A percentile compares a stretch with the other conserved stretches of the same genome.
phyloP scores from a whole-genome alignment of 1,140 invertebrate species.

The Apis florea region DNA sequence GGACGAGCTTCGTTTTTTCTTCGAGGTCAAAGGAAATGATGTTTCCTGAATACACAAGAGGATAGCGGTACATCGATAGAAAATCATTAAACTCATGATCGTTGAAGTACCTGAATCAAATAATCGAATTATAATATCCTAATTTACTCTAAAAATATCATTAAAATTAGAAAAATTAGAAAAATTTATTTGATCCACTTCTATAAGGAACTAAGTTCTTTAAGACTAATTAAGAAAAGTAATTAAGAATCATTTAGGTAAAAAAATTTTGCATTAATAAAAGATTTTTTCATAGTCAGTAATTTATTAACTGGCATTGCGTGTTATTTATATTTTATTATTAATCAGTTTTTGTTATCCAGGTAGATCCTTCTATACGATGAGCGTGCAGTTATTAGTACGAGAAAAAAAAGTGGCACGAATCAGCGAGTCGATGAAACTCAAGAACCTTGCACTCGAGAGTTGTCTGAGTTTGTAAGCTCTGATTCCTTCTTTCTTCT shows the following conservation, averaged over 20 bases:
- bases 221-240: not conserved
- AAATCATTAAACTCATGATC: conserved; percentile 34
- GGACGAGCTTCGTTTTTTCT: conserved; percentile 22
- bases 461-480: conserved; percentile 53
- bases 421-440: conserved; percentile 64
- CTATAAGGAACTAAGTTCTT: not conserved
- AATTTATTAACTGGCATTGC: conserved; percentile 3
- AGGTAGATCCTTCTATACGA: not conserved
- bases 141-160: not conserved
- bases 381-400: conserved; percentile 39
- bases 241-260: not conserved
- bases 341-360: not conserved
- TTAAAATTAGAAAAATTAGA: not conserved
- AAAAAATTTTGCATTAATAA: not conserved
- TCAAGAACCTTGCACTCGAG: conserved; percentile 56
- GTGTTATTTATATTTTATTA: conserved; percentile 19
- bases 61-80: conserved; percentile 42
- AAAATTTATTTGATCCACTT: not conserved
- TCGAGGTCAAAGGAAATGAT: conserved; percentile 47
- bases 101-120: not conserved
- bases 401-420: conserved; percentile 53
- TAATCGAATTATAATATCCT: not conserved
- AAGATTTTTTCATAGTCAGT: not conserved
- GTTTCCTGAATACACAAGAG: conserved; percentile 49
- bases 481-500: conserved; percentile 51